Percentiles rank a stretch among this genome's conserved stretches.
Conservation (phyloP, 2,888 invertebrate species). For the Cryptophagus acutangulus region DNA sequence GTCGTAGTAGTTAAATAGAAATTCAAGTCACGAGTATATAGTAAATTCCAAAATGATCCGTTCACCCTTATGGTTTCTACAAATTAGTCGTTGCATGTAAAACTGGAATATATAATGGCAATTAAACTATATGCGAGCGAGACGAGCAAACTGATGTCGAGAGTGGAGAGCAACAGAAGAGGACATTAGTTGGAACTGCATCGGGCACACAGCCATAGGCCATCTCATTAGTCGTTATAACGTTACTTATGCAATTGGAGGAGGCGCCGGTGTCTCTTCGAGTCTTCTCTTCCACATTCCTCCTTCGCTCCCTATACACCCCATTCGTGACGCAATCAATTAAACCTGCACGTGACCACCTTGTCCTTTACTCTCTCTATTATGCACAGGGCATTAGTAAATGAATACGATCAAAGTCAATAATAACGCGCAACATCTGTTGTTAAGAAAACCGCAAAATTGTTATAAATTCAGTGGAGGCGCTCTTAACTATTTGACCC, state of each 20-base stretch:
- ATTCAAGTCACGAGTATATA: conserved; percentile 2
- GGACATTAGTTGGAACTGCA: not conserved
- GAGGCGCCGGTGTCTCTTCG: conserved; percentile 7
- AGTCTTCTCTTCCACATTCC: too few species aligned
- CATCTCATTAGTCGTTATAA: conserved; percentile 1
- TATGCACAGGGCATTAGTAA: conserved; percentile 38
- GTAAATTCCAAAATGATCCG: conserved; percentile 1
- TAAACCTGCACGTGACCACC: conserved; percentile 34
- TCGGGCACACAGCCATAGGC: conserved; percentile 1
- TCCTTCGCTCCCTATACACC: conserved; percentile 17
- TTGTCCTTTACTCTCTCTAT: conserved; percentile 26
- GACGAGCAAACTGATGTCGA: conserved; percentile 10
- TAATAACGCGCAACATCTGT: conserved; percentile 3
- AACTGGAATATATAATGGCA: conserved; percentile 6
- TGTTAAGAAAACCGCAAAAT: not conserved
- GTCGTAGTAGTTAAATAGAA: not conserved
- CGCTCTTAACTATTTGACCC: too few species aligned
- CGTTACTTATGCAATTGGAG: conserved; percentile 5
- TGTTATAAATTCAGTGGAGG: not conserved
- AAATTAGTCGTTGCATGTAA: conserved; percentile 11
- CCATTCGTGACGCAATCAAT: conserved; percentile 38
- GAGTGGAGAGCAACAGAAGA: not conserved
- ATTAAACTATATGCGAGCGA: conserved; percentile 8
- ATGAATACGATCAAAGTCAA: too few species aligned
- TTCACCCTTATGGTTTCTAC: conserved; percentile 6